Evolutionary conservation across 2,113 vertebrate species (phyloP), one percentile per base, ranked within the genome.

Genomic region (Cochlearius cochlearius): DNA sequence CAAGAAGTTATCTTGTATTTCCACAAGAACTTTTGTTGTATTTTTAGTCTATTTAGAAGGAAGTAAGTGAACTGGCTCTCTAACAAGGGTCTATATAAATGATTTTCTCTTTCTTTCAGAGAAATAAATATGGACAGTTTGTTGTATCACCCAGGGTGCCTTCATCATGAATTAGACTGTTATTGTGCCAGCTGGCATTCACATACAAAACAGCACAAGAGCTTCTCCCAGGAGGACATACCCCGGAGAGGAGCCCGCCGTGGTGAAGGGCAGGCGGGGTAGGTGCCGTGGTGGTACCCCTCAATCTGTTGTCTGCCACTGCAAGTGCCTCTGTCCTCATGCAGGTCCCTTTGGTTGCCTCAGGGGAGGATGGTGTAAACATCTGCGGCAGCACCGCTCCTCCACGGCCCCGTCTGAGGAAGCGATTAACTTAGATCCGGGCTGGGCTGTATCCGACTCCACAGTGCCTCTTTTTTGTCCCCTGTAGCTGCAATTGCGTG

Each of bases 231-330:
- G n/a, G n/a, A 62, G 75, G 59, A n/a, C 5, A 4, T 0, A 0
- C n/a, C 43, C 59, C 1, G 2, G 45, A 16, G 64, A 74, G 68
- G 39, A 25, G 43, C 9, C 6, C 2, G 4, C 25, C 55, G 38
- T 1, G n/a, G 55, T 19, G 36, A 58, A 39, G n/a, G 34, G 11
- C 34, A 49, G 63, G 34, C 49, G 73, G 63, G 36, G 53, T 32
- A 18, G 50, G 39, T 71, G 56, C 21, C 7, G 43, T 5, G 30
- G 8, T 79, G 53, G 26, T 8, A 20, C 53, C 67, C 63, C 58
- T 52, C 0, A 0, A 36, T 36, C n/a, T 69, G 11, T 7, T 79
- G 17, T 29, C 58, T 83, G 67, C 62, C 2, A 0, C 34, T n/a
- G 12, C 12, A 45, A 62, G 27, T 34, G 56, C 29, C 25, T 71